Base-by-base conservation (phyloP, 1,140 invertebrate species). In the Cherax quadricarinatus region DNA sequence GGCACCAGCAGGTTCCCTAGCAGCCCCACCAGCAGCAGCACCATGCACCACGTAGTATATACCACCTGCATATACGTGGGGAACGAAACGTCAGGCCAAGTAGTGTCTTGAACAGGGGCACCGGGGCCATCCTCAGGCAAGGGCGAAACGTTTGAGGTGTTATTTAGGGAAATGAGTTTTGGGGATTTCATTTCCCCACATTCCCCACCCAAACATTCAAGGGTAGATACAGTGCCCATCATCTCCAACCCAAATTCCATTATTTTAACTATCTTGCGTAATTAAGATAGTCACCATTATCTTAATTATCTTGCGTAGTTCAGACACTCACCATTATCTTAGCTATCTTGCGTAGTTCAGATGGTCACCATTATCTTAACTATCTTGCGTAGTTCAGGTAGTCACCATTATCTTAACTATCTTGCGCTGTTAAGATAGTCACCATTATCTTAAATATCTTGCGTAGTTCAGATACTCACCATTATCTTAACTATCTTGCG, bases 1-100 rank as follows among this genome's bases (percentile, higher is more conserved):
- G 91, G 87, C 73, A 93, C 93, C 9, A 93, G 62, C 57, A 92
- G 57, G 81, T 93, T 93, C 1, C 93, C 93, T 16, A 89, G 0
- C 57, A 91, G 89, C 3, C 89, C 89, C 24, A 91, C 89, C 5
- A 86, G 24, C 75, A 91, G 84, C 14, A 91, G 84, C 41, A 91
- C 53, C 48, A 91, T 84, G 84, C 89, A 91, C 89, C 89, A 91
- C n/a, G 84, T 49, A 12, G 89, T 91, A 84, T 91, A 91, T 30
- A 91, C 41, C 51, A 84, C 89, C 75, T 91, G 84, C 89, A 91
- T 91, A 78, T 91, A 91, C 5, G 84, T 70, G 21, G 89, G 89
- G 60, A 91, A 91, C 30, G 89, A 86, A 7, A 91, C 66, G 41
- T 91, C 75, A 18, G 89, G 89, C 51, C 30, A 41, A 41, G 80